Evolutionary conservation across 37 sponge, comb jelly and placozoan species (phyloP), one percentile per base, ranked within the genome.

Genomic region (Beroe forskalii): DNA sequence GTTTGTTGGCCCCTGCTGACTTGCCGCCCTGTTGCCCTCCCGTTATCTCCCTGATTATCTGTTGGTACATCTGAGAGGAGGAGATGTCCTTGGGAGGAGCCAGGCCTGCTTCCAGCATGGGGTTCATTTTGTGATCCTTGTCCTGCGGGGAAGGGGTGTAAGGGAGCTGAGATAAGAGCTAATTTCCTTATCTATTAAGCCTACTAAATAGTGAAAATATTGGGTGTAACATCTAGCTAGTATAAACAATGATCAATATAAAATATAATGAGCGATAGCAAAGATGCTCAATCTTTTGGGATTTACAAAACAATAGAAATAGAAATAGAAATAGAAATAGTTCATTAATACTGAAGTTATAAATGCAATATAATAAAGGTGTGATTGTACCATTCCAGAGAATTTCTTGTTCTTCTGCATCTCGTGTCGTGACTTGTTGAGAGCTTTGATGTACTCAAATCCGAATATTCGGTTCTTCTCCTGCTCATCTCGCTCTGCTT

Each of bases 351-450:
- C n/a, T n/a, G n/a, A n/a, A n/a, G n/a, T n/a, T n/a, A n/a, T n/a
- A n/a, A n/a, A n/a, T n/a, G n/a, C n/a, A n/a, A n/a, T n/a, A n/a
- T n/a, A n/a, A n/a, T n/a, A n/a, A n/a, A n/a, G n/a, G n/a, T n/a
- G n/a, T n/a, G n/a, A 17, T 6, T 48, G 55, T 48, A 48, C 55
- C 55, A 48, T 48, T 48, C 55, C 72, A 6, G 72, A 69, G 72
- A 36, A 36, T 43, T 80, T 80, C 86, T 80, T 80, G 86, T 30
- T 44, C 35, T 80, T 44, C 86, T 80, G 86, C 38, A 69, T 31
- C 38, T 69, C 72, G 38, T 69, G 72, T 28, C 72, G 72, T 48
- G 28, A 37, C 35, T 80, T 80, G 86, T 80, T 80, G 27, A 80
- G 86, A 41, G 86, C 86, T 24, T 80, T 80, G 24, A 80, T 44